Percentiles rank a stretch among this genome's conserved stretches.
These are phyloP conservation scores for Colius striatus DNA, from an alignment of 2,113 vertebrate genomes.

Conservation along the genomic window DNA sequence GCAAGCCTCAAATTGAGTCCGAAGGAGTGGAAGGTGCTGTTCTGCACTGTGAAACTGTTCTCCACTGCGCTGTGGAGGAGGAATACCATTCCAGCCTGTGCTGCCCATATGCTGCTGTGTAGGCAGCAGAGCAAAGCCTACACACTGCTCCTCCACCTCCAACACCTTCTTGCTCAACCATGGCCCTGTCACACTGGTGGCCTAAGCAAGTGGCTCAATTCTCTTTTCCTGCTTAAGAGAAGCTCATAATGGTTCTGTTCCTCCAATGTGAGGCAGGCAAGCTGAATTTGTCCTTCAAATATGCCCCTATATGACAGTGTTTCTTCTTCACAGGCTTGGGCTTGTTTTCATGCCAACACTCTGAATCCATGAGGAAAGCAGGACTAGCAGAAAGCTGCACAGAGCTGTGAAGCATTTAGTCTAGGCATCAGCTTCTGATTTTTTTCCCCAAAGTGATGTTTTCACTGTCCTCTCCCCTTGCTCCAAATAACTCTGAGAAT, in stretches of 20 bases:
- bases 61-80: neutral
- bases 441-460: neutral
- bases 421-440: neutral
- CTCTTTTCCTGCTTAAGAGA: neutral
- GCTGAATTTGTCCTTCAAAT: neutral
- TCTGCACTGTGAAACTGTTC: neutral
- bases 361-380: neutral
- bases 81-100: neutral
- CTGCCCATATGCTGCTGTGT: rapidly evolving
- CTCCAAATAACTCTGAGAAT: neutral
- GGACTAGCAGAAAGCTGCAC: neutral
- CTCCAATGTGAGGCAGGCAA: neutral
- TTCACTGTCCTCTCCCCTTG: neutral
- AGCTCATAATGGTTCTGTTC: neutral
- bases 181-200: rapidly evolving
- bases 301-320: rapidly evolving
- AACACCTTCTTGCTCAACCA: neutral
- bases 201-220: neutral
- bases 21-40: neutral
- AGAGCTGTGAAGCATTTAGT: neutral
- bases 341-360: neutral
- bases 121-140: neutral
- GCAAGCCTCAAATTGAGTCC: neutral
- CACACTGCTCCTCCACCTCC: neutral
- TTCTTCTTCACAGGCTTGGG: neutral